Evolutionary conservation across 2,888 invertebrate genomes (phyloP).

Genomic region (Hyposoter dolosus): DNA sequence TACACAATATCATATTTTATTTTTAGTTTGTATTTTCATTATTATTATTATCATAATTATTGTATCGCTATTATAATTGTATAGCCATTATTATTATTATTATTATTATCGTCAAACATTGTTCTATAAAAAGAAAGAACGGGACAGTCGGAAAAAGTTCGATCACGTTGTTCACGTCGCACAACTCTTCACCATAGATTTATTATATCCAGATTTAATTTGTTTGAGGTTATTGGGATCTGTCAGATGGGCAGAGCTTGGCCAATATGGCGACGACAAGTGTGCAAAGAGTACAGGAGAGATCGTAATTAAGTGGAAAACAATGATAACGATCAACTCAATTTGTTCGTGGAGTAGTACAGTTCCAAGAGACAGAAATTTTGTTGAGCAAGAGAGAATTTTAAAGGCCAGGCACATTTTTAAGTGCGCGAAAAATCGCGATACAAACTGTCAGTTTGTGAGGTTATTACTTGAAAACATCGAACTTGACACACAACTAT

Average conservation of each 20-base stretch:
- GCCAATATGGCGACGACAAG: no score
- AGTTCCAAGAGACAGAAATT: no score
- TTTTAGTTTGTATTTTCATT: conserved; percentile 29
- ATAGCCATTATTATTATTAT: not conserved
- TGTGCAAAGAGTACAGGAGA: no score
- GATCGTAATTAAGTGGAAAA: no score
- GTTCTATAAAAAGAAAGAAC: not conserved
- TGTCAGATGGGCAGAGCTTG: no score
- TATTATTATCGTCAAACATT: conserved; percentile 9
- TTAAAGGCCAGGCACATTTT: no score
- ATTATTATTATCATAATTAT: not conserved
- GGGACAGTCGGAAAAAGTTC: not conserved
- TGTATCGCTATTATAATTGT: not conserved
- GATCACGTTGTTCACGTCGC: conserved; percentile 29
- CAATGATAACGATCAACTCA: no score
- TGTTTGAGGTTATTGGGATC: not conserved
- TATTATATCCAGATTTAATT: not conserved
- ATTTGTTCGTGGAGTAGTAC: no score
- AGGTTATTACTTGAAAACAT: not conserved
- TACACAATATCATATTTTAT: conserved; percentile 21
- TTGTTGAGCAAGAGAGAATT: no score
- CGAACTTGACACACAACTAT: not conserved
- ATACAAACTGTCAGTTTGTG: no score
- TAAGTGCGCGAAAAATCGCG: no score
- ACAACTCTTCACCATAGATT: conserved; percentile 38